A percentile compares a stretch with the other conserved stretches of the same genome.
Conservation (phyloP, 2,797 vertebrate species). For the Sebastes goodei region DNA sequence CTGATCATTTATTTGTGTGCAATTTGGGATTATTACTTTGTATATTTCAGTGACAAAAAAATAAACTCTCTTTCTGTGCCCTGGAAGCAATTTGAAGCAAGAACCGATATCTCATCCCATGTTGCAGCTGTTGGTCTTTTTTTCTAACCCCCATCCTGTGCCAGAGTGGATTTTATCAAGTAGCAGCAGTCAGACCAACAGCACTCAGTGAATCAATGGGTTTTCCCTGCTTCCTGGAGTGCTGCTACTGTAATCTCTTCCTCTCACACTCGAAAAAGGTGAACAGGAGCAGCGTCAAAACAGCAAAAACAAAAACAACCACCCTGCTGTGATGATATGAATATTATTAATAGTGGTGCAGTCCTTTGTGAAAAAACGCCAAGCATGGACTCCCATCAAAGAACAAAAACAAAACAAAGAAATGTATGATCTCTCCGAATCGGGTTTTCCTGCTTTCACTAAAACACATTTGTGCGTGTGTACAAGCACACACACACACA, state of each 20-base stretch:
- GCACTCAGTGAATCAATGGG: constrained; percentile 33
- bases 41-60: background rate
- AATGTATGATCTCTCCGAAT: background rate
- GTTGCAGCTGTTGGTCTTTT: constrained; percentile 27
- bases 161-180: constrained; percentile 43
- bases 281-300: constrained; percentile 25
- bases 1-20: background rate
- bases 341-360: background rate
- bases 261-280: constrained; percentile 45
- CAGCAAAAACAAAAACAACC: constrained; percentile 31
- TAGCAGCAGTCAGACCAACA: constrained; percentile 23
- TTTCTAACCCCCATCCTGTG: background rate
- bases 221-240: constrained; percentile 38
- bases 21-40: background rate
- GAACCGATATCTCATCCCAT: constrained; percentile 1
- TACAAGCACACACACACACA: background rate
- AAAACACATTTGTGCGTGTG: constrained; percentile 19
- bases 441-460: constrained; percentile 1
- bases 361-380: background rate
- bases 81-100: background rate
- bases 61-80: background rate
- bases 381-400: background rate
- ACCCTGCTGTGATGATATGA: constrained; percentile 6
- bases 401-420: constrained; percentile 31
- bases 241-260: constrained; percentile 61